Base-by-base conservation (phyloP, 2,888 invertebrate species). In the Drosophila aldrichi region DNA sequence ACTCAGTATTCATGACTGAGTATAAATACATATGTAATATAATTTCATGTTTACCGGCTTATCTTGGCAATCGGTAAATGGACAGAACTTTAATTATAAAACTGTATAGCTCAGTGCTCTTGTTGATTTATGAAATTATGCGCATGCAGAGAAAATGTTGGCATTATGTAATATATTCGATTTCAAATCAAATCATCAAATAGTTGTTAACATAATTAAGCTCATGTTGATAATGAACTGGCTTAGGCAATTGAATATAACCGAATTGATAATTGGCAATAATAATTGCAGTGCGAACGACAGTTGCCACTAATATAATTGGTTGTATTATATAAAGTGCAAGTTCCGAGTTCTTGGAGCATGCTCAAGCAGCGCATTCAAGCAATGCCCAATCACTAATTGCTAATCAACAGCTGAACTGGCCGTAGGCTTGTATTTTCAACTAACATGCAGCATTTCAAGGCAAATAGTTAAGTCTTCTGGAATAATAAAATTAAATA, bases 151-250 rank as follows among this genome's bases (percentile, higher is more conserved):
- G 29, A 9, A 25, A 18, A 1, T 48, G 48, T n/a, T 48, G 46
- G 48, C n/a, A 12, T 48, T n/a, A 48, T 48, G 48, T 7, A 18
- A 18, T n/a, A 32, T 32, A 49, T 18, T 18, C 18, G 18, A 32
- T 32, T 32, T n/a, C 49, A 18, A 49, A 49, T 32, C 18, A 14
- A 32, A 49, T 49, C 49, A 18, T 8, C 29, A 14, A 49, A 49
- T 32, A 8, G 18, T 18, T 32, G 14, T 12, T 48, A 48, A 2
- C 5, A 10, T n/a, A 48, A 48, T n/a, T 2, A 48, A n/a, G 6
- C 18, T 29, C 12, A 41, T 5, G 18, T 12, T 2, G 18, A 25
- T 46, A 25, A 46, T 46, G 10, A 29, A n/a, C 9, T 1, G n/a
- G 10, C 18, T 12, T 9, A 1, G 29, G 10, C 29, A n/a, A 48